Conservation (phyloP, 1,140 invertebrate genomes). For the Lasioglossum albipes region DNA sequence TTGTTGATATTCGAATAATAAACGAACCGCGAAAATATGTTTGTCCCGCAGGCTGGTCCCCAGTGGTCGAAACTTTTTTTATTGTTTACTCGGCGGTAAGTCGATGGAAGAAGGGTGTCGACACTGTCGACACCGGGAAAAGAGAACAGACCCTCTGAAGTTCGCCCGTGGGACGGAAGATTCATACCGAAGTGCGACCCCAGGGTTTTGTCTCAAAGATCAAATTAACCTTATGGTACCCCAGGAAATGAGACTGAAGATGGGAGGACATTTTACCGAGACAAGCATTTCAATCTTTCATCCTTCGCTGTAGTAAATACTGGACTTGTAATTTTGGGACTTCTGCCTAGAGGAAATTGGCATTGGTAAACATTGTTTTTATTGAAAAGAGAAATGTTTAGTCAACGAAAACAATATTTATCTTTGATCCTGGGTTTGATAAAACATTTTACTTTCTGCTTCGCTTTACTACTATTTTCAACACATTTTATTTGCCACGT, state of each 20-base stretch:
- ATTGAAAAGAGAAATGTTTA: too few relatives aligned
- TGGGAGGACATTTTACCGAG: not conserved
- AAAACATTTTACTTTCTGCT: too few relatives aligned
- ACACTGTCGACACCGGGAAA: constrained; percentile 37
- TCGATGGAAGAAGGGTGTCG: not conserved
- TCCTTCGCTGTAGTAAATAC: not conserved
- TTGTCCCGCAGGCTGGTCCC: constrained; percentile 61
- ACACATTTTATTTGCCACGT: too few relatives aligned
- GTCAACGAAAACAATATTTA: too few relatives aligned
- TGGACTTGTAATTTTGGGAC: not conserved
- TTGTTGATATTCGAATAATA: constrained; percentile 71
- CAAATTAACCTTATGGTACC: constrained; percentile 44
- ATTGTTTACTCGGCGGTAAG: constrained; percentile 71
- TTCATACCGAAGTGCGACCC: constrained; percentile 16
- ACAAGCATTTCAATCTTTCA: not conserved
- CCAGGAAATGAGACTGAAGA: not conserved
- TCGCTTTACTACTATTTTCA: too few relatives aligned
- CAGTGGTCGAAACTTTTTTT: constrained; percentile 64
- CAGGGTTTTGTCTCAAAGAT: constrained; percentile 19
- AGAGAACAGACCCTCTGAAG: constrained; percentile 56
- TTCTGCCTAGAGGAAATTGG: not conserved
- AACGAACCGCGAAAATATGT: constrained; percentile 75
- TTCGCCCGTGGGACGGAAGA: constrained; percentile 60
- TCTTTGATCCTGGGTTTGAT: too few relatives aligned
- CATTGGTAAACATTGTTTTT: too few relatives aligned